Evolutionary conservation across 1,140 invertebrate genomes (phyloP), one percentile per base, ranked within the genome.

Genomic region (Ooceraea biroi): DNA sequence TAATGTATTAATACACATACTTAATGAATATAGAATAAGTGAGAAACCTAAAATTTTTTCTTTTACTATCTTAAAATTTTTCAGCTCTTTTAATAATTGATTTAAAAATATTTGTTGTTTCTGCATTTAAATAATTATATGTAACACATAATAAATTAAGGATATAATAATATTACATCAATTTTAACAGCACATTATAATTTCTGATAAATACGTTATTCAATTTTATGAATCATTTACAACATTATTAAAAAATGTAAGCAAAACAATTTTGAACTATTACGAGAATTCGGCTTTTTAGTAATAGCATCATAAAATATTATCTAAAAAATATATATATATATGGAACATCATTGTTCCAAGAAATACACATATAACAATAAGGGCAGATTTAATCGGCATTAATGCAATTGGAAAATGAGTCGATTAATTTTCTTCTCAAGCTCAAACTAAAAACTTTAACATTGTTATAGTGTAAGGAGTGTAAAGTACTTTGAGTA

Each of bases 401-500:
- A 22, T 22, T 44, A 73, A 73, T 8, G 25, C 0, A 11, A 48
- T 3, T 30, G 14, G n/a, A n/a, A n/a, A n/a, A n/a, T 65, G 17
- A 77, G 22, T 66, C 44, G 27, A 66, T 65, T 30, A 50, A 66
- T 66, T 50, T 11, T 36, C 10, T n/a, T n/a, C n/a, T n/a, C n/a
- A n/a, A n/a, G 8, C 2, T 52, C 10, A 30, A 30, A 71, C 4
- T 63, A 61, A 46, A 25, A 63, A 61, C 25, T 65, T 65, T 63
- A 50, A 76, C n/a, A n/a, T 14, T 69, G 46, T 57, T n/a, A 44
- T 71, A 22, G 17, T 36, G 5, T 22, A 78, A 63, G 69, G 12
- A 69, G 36, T 12, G 36, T 22, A 4, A 78, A 7, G 12, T 44
- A 57, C 41, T 25, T 14, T 44, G 7, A 12, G 12, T 82, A 87